Percentiles rank a stretch among this genome's conserved stretches.
phyloP scores from a whole-genome alignment of 2,888 invertebrate species.

The Drosophila vallismaia region DNA sequence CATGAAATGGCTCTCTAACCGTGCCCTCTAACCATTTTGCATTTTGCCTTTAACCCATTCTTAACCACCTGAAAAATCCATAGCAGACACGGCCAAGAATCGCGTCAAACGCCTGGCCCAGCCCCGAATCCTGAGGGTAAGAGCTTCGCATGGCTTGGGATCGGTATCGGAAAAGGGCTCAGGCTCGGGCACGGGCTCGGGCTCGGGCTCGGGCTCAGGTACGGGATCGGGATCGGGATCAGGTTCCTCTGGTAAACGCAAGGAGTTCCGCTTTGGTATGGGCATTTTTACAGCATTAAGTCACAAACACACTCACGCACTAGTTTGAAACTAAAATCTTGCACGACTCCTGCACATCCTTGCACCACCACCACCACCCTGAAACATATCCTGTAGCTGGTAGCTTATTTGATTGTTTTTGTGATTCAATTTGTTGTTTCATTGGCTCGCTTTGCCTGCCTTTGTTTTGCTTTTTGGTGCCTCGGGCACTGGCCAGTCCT shows the following conservation, averaged over 20 bases:
- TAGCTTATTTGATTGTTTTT: constrained; percentile 36
- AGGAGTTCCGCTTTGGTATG: constrained; percentile 86
- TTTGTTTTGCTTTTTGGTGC: constrained; percentile 7
- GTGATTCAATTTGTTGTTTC: constrained; percentile 25
- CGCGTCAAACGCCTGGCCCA: constrained; percentile 85
- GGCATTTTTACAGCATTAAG: constrained; percentile 79
- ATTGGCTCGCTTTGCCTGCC: constrained; percentile 29
- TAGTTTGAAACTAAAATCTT: background rate
- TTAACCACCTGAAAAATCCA: constrained; percentile 30
- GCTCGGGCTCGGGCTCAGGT: constrained; percentile 41
- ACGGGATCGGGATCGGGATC: constrained; percentile 39
- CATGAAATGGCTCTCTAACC: constrained; percentile 15
- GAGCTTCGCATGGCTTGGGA: constrained; percentile 83
- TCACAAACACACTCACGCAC: constrained; percentile 23
- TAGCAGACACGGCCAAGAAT: constrained; percentile 53
- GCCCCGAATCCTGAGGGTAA: constrained; percentile 86
- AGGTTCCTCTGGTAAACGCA: constrained; percentile 73
- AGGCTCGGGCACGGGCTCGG: constrained; percentile 44
- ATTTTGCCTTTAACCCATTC: constrained; percentile 16
- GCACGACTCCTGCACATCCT: background rate
- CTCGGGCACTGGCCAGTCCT: background rate
- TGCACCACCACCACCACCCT: background rate
- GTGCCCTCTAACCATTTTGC: constrained; percentile 23
- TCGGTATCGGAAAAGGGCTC: constrained; percentile 71
- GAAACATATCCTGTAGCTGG: background rate